Base-by-base conservation (phyloP, 2,113 vertebrate genomes). In the Prinia subflava region DNA sequence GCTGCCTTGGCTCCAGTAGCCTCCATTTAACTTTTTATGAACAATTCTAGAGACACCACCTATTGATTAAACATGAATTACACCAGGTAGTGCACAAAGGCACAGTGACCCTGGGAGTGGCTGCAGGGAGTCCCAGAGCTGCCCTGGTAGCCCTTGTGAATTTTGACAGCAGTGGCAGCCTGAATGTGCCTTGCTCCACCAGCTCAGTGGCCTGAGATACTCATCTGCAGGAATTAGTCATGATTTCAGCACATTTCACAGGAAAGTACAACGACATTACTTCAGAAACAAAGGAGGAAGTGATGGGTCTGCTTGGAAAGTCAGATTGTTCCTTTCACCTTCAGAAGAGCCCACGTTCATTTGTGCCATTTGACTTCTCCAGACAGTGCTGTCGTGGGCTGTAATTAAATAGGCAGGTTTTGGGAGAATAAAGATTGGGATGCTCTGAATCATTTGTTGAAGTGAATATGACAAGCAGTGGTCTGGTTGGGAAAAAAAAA, bases 381-480 rank as follows among this genome's bases (percentile, higher is more conserved):
- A 94, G 88, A 53, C 44, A 68, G 23, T 42, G 49, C 64, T 90
- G 92, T 77, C 80, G 37, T 0, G 1, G 57, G 33, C 55, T 67
- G 64, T 83, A 93, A 92, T 93, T 92, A 95, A 95, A 90, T 41
- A 95, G 42, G 50, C 30, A 70, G 64, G 8, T 42, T 90, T 94
- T 11, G 57, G 73, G 87, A 64, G 56, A 81, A 77, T 60, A 52
- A 70, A 27, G 44, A 67, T 59, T 81, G 49, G 88, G 77, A 74
- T 90, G 65, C 77, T 90, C 68, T 37, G 67, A 83, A 68, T 88
- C 64, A 63, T 87, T 89, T 86, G 39, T 78, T 84, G 77, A 77
- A 87, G 62, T 92, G 86, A 83, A 53, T 73, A 64, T 94, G 90
- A 93, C 85, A 95, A 89, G 73, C 49, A 68, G 41, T 41, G 65